Percentiles rank a stretch among this genome's conserved stretches.
phyloP scores from a whole-genome alignment of 1,140 invertebrate species.

The Chrysomallon squamiferum region DNA sequence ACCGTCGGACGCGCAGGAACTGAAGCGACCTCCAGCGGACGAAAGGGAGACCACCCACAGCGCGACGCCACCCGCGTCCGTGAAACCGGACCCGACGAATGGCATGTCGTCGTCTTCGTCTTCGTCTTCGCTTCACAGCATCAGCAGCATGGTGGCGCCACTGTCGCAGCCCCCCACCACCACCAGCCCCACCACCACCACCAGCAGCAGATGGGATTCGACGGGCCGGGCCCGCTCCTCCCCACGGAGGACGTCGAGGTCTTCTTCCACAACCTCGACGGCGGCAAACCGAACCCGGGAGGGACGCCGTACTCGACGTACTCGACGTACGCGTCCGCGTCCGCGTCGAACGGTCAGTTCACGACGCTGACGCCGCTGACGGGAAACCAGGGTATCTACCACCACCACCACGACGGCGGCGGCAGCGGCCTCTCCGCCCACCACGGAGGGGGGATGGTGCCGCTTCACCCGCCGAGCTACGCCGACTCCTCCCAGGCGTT shows the following conservation, averaged over 20 bases:
- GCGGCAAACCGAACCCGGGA: slow-evolving; percentile 5
- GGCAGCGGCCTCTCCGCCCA: background rate
- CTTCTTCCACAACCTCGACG: slow-evolving; percentile 27
- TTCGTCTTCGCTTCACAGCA: too few relatives aligned
- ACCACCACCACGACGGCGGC: background rate
- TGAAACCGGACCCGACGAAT: too few relatives aligned
- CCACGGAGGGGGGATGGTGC: too few relatives aligned
- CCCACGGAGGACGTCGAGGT: slow-evolving; percentile 30
- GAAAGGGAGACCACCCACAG: too few relatives aligned
- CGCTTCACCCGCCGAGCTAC: slow-evolving; percentile 18
- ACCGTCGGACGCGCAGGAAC: too few relatives aligned
- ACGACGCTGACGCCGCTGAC: slow-evolving; percentile 8
- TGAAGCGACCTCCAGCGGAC: too few relatives aligned
- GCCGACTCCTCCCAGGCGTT: background rate
- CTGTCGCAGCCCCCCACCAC: background rate
- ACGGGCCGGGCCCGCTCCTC: slow-evolving; percentile 16
- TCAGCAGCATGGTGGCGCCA: too few relatives aligned
- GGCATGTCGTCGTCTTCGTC: too few relatives aligned
- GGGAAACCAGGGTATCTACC: slow-evolving; percentile 8
- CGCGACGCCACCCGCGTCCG: too few relatives aligned
- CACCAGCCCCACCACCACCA: background rate
- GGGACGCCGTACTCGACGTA: too few relatives aligned
- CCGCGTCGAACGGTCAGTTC: slow-evolving; percentile 6
- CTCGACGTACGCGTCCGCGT: slow-evolving; percentile 7
- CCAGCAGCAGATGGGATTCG: slow-evolving; percentile 10